Conservation (phyloP, 2,888 invertebrate species). For the Imbricaverruca yamaguchii region DNA sequence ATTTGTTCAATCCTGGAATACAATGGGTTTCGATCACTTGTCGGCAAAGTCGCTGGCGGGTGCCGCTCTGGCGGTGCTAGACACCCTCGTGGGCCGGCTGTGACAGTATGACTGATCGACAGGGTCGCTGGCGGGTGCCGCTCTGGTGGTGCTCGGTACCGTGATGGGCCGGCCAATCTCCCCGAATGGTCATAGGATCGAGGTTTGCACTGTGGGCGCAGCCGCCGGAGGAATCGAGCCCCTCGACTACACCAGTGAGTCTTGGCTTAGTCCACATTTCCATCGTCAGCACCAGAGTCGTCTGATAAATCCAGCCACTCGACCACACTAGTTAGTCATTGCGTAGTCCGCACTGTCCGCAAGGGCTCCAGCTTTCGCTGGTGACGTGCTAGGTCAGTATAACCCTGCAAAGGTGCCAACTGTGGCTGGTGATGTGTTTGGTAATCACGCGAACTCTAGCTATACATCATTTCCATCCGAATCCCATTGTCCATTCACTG, state of each 20-base stretch:
- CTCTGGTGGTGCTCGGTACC: background rate
- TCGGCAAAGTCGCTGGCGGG: background rate
- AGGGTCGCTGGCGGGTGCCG: conserved; percentile 3
- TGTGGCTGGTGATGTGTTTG: too few species aligned
- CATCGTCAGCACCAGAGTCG: background rate
- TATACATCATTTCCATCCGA: too few species aligned
- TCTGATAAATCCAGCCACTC: background rate
- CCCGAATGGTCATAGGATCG: background rate
- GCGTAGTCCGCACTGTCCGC: background rate
- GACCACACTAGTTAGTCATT: background rate
- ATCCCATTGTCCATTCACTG: too few species aligned
- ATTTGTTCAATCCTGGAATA: background rate
- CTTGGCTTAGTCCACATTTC: background rate
- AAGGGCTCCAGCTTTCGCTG: background rate
- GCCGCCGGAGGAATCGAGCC: background rate
- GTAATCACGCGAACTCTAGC: too few species aligned
- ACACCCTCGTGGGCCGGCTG: background rate
- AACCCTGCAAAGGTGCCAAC: background rate
- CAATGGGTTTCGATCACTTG: background rate
- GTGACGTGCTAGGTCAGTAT: too few species aligned
- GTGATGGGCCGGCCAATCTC: background rate
- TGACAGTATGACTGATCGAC: background rate
- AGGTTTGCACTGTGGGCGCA: background rate
- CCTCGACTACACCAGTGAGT: background rate
- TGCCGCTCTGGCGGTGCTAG: background rate